Evolutionary conservation across 2,888 invertebrate species (phyloP).

Genomic region (Drosophila nigricruria): DNA sequence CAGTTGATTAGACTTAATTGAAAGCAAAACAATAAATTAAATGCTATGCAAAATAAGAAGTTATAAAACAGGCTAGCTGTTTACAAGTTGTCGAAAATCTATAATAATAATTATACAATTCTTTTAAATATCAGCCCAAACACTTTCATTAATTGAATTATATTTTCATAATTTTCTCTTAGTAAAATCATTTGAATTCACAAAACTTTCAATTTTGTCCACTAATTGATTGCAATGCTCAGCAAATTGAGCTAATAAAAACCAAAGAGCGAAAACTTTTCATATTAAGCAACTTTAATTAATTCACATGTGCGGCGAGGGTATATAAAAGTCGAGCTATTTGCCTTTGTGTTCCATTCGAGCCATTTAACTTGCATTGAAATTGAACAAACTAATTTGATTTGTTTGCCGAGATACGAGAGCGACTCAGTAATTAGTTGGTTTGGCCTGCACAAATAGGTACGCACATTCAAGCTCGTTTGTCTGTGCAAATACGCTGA

Average conservation of each 20-base stretch:
- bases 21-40: too few relatives aligned
- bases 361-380: slow-evolving; percentile 35
- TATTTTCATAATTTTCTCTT: neutral
- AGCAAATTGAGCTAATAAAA: neutral
- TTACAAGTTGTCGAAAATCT: too few relatives aligned
- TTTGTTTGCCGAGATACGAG: slow-evolving; percentile 53
- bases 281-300: neutral
- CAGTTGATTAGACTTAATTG: too few relatives aligned
- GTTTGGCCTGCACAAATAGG: slow-evolving; percentile 19
- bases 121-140: too few relatives aligned
- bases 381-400: slow-evolving; percentile 59
- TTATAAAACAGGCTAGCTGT: too few relatives aligned
- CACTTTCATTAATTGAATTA: neutral
- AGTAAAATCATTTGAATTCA: neutral
- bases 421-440: slow-evolving; percentile 46
- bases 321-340: neutral
- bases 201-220: neutral
- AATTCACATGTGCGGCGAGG: neutral
- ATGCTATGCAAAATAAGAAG: too few relatives aligned
- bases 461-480: neutral
- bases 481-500: neutral
- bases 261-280: neutral
- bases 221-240: slow-evolving; percentile 3
- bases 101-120: too few relatives aligned
- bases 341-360: slow-evolving; percentile 12